These are phyloP conservation scores for Theretra japonica DNA, from an alignment of 2,888 invertebrate species.

Conservation along the genomic window DNA sequence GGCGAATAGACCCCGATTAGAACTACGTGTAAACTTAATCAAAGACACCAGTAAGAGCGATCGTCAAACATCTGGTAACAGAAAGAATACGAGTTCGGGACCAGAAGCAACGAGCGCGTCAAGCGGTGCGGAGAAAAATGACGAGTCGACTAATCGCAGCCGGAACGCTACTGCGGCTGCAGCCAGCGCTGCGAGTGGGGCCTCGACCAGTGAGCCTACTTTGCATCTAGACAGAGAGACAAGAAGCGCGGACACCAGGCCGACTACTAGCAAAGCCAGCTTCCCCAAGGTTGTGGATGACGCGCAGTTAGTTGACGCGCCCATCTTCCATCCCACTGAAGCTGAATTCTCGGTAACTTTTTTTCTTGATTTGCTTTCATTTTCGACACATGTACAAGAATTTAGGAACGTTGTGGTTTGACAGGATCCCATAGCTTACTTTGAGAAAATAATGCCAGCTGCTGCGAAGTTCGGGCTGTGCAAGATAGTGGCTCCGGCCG, in stretches of 20 bases:
- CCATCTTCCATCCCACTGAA: conserved; percentile 91
- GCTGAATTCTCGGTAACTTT: conserved; percentile 87
- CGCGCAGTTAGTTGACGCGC: conserved; percentile 87
- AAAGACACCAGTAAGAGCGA: no score
- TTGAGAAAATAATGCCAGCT: conserved; percentile 90
- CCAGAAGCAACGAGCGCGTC: no score
- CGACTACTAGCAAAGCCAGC: neutral
- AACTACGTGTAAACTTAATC: no score
- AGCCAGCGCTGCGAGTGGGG: no score
- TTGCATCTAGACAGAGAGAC: no score
- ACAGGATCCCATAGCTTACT: conserved; percentile 93
- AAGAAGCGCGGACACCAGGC: neutral
- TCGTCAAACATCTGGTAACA: no score
- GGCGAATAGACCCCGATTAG: no score
- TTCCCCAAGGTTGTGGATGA: neutral
- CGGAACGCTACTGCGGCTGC: no score
- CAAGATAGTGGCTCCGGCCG: conserved; percentile 92
- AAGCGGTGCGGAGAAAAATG: no score
- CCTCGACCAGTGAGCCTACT: no score
- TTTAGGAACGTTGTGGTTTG: conserved; percentile 32
- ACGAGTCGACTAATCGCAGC: no score
- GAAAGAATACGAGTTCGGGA: no score
- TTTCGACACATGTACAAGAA: neutral
- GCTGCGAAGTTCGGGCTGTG: conserved; percentile 94
- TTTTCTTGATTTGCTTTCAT: conserved; percentile 11